Conservation (phyloP, 2,113 vertebrate genomes). For the Corythoichthys haematopterus region DNA sequence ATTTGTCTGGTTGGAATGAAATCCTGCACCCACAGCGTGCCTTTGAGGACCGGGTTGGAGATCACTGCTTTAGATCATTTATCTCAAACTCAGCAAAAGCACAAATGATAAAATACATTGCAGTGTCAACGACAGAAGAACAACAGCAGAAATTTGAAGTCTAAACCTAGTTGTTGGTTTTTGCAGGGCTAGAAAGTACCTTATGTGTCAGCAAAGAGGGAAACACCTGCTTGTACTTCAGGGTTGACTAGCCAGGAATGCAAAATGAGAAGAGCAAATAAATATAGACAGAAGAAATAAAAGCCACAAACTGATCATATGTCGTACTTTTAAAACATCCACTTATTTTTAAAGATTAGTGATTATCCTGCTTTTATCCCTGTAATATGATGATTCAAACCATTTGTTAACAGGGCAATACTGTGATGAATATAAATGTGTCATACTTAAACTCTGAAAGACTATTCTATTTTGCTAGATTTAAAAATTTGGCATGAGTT, state of each 20-base stretch:
- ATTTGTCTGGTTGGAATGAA: too few relatives aligned
- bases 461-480: background rate
- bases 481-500: background rate
- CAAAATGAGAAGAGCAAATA: slow-evolving; percentile 1
- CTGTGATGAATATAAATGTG: background rate
- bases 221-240: slow-evolving; percentile 70
- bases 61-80: too few relatives aligned
- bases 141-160: slow-evolving; percentile 35
- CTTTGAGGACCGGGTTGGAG: too few relatives aligned
- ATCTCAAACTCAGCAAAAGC: background rate
- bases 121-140: background rate
- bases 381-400: background rate
- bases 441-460: background rate
- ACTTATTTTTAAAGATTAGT: background rate
- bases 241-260: slow-evolving; percentile 57
- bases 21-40: too few relatives aligned
- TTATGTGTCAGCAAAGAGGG: slow-evolving; percentile 34
- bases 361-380: background rate
- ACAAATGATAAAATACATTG: background rate
- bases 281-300: background rate
- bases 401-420: background rate
- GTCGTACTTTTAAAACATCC: background rate
- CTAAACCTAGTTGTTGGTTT: slow-evolving; percentile 19
- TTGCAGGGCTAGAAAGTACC: slow-evolving; percentile 44
- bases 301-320: background rate